Evolutionary conservation across 2,797 vertebrate genomes (phyloP).

Genomic region (Periparus ater): DNA sequence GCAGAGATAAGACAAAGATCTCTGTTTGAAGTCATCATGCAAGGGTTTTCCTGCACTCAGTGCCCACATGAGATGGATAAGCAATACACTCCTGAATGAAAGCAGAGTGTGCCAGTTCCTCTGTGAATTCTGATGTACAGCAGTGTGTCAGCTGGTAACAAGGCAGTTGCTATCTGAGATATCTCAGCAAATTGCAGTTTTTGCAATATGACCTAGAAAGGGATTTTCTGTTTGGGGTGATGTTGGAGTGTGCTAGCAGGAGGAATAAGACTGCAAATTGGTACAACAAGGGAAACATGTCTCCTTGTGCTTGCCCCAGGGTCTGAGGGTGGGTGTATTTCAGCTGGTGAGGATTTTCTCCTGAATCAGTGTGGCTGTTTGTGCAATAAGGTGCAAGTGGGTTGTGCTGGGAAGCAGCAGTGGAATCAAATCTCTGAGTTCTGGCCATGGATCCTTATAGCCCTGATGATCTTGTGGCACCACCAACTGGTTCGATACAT

Average conservation of each 20-base stretch:
- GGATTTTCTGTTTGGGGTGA: not conserved
- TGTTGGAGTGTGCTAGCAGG: not conserved
- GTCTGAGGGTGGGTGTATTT: not conserved
- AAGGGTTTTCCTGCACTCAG: not conserved
- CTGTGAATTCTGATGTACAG: not conserved
- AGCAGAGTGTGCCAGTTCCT: not conserved
- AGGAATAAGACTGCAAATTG: not conserved
- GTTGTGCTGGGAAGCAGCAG: not conserved
- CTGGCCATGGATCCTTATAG: not conserved
- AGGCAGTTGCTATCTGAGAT: not conserved
- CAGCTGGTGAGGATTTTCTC: not conserved
- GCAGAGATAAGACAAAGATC: not conserved
- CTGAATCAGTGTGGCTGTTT: not conserved
- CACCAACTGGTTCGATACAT: not conserved
- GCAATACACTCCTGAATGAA: not conserved
- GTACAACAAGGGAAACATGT: not conserved
- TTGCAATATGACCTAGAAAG: slow-evolving; percentile 2
- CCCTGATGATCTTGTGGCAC: not conserved
- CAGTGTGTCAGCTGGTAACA: slow-evolving; percentile 9
- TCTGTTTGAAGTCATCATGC: not conserved
- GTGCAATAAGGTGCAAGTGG: not conserved
- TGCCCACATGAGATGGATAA: not conserved
- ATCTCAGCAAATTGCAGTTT: not conserved
- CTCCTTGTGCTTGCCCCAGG: not conserved
- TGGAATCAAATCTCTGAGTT: not conserved